Conservation (phyloP, 2,113 vertebrate genomes). For the Poicephalus meyeri region DNA sequence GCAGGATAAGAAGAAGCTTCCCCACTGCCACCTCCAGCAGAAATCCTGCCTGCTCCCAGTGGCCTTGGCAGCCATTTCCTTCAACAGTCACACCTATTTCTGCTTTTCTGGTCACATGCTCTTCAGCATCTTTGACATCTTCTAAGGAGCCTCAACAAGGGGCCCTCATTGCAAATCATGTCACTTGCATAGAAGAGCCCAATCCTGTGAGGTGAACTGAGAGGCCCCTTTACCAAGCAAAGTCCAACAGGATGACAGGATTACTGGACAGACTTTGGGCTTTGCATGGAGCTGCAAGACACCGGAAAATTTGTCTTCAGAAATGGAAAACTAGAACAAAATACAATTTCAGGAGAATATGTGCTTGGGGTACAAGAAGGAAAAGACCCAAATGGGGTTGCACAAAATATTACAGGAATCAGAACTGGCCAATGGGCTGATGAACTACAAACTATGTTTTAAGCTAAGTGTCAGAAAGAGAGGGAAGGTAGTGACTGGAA, state of each 20-base stretch:
- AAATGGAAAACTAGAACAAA: neutral
- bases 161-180: accelerated
- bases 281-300: neutral
- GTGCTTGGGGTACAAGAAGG: neutral
- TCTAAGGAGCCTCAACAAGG: neutral
- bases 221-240: neutral
- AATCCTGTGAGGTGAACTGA: neutral
- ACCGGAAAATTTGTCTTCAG: neutral
- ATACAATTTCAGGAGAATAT: neutral
- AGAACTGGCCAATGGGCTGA: neutral
- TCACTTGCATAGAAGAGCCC: accelerated
- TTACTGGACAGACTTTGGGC: neutral
- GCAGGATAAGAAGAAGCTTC: no score
- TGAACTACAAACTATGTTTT: neutral
- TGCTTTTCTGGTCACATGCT: no score
- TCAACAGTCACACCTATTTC: no score
- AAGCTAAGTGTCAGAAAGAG: neutral
- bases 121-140: no score
- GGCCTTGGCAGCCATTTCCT: no score
- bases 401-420: neutral
- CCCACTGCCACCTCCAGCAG: no score
- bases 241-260: neutral
- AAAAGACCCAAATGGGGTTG: neutral
- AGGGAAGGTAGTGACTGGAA: neutral
- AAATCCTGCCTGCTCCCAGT: no score